Conservation (phyloP, 2,888 invertebrate genomes). For the Parnassius mnemosyne region DNA sequence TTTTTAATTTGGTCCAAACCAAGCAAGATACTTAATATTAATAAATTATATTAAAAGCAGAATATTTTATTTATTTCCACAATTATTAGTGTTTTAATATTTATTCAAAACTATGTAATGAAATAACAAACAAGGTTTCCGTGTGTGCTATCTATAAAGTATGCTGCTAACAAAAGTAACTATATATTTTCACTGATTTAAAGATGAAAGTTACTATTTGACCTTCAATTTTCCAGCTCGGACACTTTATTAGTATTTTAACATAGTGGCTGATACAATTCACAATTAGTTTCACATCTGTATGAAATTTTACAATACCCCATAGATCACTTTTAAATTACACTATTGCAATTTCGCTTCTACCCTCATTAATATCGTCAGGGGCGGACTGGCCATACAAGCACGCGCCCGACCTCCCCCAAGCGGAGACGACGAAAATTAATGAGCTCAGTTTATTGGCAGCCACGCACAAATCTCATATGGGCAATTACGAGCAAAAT, state of each 20-base stretch:
- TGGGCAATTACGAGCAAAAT: constrained; percentile 81
- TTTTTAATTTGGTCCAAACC: not conserved
- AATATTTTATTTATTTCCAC: constrained; percentile 15
- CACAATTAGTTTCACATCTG: constrained; percentile 74
- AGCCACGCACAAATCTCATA: constrained; percentile 81
- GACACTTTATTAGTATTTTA: constrained; percentile 30
- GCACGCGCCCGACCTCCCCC: constrained; percentile 78
- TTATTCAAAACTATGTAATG: not conserved
- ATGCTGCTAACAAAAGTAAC: constrained; percentile 29
- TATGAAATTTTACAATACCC: constrained; percentile 54
- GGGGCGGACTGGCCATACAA: constrained; percentile 82
- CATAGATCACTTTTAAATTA: constrained; percentile 69
- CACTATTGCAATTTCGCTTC: constrained; percentile 79
- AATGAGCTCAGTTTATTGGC: constrained; percentile 81
- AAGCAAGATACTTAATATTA: not conserved
- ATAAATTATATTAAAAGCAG: not conserved
- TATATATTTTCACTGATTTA: constrained; percentile 22
- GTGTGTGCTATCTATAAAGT: not conserved
- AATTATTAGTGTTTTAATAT: not conserved
- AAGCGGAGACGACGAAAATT: constrained; percentile 80
- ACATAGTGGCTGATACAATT: constrained; percentile 49
- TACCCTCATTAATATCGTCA: constrained; percentile 81
- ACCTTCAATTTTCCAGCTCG: constrained; percentile 23
- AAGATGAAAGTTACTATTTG: constrained; percentile 16
- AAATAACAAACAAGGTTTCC: not conserved